These are phyloP conservation scores for Pseudomyrmex gracilis DNA, from an alignment of 1,140 invertebrate genomes.

Conservation along the genomic window DNA sequence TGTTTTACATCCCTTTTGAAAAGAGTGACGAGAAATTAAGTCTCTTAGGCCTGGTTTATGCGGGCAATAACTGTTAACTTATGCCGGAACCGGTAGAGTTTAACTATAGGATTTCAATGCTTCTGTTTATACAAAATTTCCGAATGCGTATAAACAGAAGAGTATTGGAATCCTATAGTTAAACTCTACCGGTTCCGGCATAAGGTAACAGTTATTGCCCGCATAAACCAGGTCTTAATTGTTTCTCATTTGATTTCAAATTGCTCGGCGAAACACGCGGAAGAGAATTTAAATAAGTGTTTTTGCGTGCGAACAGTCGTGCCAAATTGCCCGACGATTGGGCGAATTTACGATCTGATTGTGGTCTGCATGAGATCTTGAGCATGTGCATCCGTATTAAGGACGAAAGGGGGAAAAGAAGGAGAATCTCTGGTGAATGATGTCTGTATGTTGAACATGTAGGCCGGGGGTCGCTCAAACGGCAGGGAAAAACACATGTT, in stretches of 20 bases:
- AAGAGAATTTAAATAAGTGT: too few species aligned
- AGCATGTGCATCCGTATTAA: conserved; percentile 68
- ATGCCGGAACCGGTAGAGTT: too few species aligned
- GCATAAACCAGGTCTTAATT: too few species aligned
- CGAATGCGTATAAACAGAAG: too few species aligned
- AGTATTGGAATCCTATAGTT: too few species aligned
- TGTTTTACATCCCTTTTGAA: neutral
- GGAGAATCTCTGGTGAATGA: neutral
- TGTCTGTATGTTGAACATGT: conserved; percentile 11
- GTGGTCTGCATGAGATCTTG: conserved; percentile 47
- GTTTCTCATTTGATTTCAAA: neutral
- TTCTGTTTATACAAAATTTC: too few species aligned
- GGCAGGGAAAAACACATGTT: conserved; percentile 72
- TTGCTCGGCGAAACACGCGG: neutral
- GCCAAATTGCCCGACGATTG: conserved; percentile 23
- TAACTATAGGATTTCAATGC: too few species aligned
- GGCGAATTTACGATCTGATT: conserved; percentile 72
- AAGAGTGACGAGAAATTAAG: neutral
- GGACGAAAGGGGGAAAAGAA: conserved; percentile 5
- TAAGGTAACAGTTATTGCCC: too few species aligned
- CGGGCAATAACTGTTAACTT: too few species aligned
- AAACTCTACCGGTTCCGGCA: too few species aligned
- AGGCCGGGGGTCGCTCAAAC: conserved; percentile 50
- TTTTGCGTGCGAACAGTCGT: too few species aligned
- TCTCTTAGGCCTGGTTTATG: too few species aligned